Base-by-base conservation (phyloP, 2,888 invertebrate genomes). In the Bombyx huttoni region DNA sequence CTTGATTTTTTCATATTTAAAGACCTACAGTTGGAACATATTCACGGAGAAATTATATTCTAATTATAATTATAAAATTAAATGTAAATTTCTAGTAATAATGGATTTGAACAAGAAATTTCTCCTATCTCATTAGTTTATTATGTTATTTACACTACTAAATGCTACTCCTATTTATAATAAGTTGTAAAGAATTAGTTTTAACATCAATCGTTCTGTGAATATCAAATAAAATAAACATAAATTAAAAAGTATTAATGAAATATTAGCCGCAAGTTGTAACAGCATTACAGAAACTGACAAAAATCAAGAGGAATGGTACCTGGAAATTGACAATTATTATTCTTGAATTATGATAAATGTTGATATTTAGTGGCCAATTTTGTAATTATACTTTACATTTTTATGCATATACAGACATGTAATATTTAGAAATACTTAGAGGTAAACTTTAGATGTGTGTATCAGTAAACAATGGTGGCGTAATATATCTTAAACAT, bases 401-500 rank as follows among this genome's bases (percentile, higher is more conserved):
- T 82, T 84, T 84, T 78, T 84, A 84, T 81, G 81, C 79, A 75
- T 86, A 82, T 86, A 85, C 81, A 81, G 72, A 80, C 79, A 73
- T 78, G 68, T 84, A 78, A 76, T 73, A 75, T 77, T 78, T 85
- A 83, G 81, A 79, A 56, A 65, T 69, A 40, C 40, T 40, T 40
- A 40, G 78, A 85, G 86, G 85, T 71, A 68, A 40, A 8, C 12
- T 40, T 40, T 40, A 40, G 40, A 40, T 40, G 40, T 75, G 77
- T 81, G 75, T 86, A 85, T 76, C 73, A 56, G 68, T 78, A 81
- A 83, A 81, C 63, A 59, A 63, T 60, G 65, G 72, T 68, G 65
- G 78, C 65, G 54, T 55, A 64, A 40, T 40, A 40, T 40, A 35
- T 35, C 9, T 3, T 40, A 40, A 61, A 51, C 49, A 50, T 59